Base-by-base conservation (phyloP, 2,113 vertebrate genomes). In the Myrmecophaga tridactyla region DNA sequence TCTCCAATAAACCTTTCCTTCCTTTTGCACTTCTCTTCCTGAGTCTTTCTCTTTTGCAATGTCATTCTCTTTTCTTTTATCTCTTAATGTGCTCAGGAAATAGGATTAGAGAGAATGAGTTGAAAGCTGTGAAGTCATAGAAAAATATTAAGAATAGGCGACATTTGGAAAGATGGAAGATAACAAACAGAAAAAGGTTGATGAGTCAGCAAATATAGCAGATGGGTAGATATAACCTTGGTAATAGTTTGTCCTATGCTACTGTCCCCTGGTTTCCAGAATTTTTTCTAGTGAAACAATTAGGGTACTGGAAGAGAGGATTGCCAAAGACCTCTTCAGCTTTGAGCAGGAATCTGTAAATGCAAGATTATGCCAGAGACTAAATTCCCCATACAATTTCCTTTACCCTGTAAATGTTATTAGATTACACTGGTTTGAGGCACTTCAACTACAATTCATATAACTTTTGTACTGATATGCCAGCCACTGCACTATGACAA, bases 361-460 rank as follows among this genome's bases (percentile, higher is more conserved):
- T 53, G 21, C 43, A 69, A n/a, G 34, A 85, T 51, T 27, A 93
- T 34, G 12, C 36, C 73, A 60, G 80, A 91, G 39, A 78, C 75
- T 85, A 62, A 43, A 96, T 86, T 94, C 56, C 86, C 31, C 75
- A 36, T 70, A 67, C 93, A 92, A 85, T 93, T 95, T 96, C 43
- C 56, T 81, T 90, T 65, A 96, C 80, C 90, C 90, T 81, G 90
- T 92, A 95, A 97, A 95, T 83, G 41, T 94, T 96, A 97, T 92
- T 96, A 72, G 72, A 93, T 93, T 89, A 90, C 39, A 78, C n/a
- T 56, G 62, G 87, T 29, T 46, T 20, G n/a, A 95, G 72, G 43
- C 95, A 29, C 43, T 93, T 95, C 63, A 41, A 63, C 41, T 73
- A 88, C 43, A 77, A 90, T 25, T 93, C 96, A 93, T 92, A 46